Conservation (phyloP, 2,113 vertebrate species). For the Blennius ocellaris region DNA sequence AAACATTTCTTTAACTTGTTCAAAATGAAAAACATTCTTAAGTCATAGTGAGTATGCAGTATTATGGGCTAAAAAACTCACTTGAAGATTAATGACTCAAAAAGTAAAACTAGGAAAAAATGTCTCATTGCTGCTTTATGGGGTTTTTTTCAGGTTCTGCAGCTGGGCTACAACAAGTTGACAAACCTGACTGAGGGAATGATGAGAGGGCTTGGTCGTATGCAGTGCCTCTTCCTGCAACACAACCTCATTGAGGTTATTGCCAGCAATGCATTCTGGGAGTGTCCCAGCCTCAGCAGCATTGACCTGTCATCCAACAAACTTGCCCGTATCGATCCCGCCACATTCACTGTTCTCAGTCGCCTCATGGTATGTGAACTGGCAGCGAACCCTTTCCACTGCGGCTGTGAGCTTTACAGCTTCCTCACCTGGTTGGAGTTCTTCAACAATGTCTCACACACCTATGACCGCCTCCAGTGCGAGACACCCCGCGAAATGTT, state of each 20-base stretch:
- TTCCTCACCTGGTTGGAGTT: conserved; percentile 94
- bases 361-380: conserved; percentile 96
- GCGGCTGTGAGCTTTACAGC: conserved; percentile 93
- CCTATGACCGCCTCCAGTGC: conserved; percentile 96
- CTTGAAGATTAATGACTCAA: too few species aligned
- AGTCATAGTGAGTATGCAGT: too few species aligned
- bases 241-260: conserved; percentile 98
- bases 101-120: too few species aligned
- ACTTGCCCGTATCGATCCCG: conserved; percentile 91
- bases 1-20: too few species aligned
- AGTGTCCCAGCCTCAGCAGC: conserved; percentile 96
- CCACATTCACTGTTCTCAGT: conserved; percentile 90
- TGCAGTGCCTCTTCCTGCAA: conserved; percentile 97
- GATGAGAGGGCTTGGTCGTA: conserved; percentile 92
- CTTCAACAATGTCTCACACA: conserved; percentile 98
- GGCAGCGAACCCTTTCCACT: conserved; percentile 97
- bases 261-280: conserved; percentile 92
- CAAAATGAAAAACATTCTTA: too few species aligned
- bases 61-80: too few species aligned
- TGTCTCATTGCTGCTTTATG: background rate
- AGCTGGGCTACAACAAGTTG: conserved; percentile 96
- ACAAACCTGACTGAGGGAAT: conserved; percentile 97
- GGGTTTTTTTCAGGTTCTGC: conserved; percentile 80
- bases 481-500: conserved; percentile 94
- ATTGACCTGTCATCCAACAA: conserved; percentile 98